Base-by-base conservation (phyloP, 2,888 invertebrate genomes). In the Argyresthia albistria region DNA sequence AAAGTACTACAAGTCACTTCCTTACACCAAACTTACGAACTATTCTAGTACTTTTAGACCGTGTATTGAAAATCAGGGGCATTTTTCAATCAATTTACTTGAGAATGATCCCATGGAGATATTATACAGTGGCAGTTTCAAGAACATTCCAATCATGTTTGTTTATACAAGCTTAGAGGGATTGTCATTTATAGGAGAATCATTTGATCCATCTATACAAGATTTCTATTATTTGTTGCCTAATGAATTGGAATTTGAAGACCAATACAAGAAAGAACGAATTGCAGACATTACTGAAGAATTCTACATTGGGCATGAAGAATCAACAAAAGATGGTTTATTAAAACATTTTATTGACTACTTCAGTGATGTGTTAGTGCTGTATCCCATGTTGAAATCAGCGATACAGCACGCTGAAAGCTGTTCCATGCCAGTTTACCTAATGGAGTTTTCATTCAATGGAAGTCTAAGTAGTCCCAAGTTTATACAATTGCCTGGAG, bases 331-430 rank as follows among this genome's bases (percentile, higher is more conserved):
- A 1, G 11, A 46, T 35, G 11, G 16, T 11, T 16, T 46, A 46
- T 25, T 25, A 46, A 46, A 46, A 8, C 39, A 46, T n/a, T 46
- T n/a, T 15, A 25, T 16, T 35, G 25, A 46, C n/a, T 46, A 35
- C 53, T 63, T 77, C 0, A 73, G 78, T 57, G 84, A 86, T 55
- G 59, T 81, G 16, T 65, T 73, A 10, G 64, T 64, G 43, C 73
- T 70, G 53, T 86, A 78, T 48, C 84, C 86, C 0, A 61, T 76
- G 0, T 60, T 77, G 0, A 82, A 78, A 53, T 70, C 74, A 8
- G 69, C 76, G 0, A 57, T 66, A 47, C 56, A 78, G 9, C 76
- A 76, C 58, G 75, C 80, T 4, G 55, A 58, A 1, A 67, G 61
- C 7, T 73, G 70, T 52, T 50, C 58, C 1, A 56, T 62, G 8